Base-by-base conservation (phyloP, 2,797 vertebrate genomes). In the Sebastes matsubarae region DNA sequence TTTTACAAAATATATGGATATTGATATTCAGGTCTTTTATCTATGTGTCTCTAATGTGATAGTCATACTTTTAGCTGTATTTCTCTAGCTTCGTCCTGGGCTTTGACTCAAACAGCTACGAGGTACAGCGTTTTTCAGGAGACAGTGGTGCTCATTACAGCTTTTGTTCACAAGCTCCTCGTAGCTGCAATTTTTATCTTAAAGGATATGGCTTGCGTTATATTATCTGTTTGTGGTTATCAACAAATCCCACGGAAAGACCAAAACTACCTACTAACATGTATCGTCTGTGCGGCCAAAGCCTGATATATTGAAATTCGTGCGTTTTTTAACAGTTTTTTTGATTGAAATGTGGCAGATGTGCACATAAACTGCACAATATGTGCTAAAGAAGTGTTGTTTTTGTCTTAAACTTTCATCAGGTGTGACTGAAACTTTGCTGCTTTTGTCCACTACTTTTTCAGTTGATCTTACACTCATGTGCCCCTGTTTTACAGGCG, bases 1-100 rank as follows among this genome's bases (percentile, higher is more conserved):
- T 99, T 50, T 99, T 96, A 91, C 72, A 91, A 96, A 96, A 93
- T 95, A 89, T 94, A 96, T 94, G 88, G 80, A 88, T 86, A 97
- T 95, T 96, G 83, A 96, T 97, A 99, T 99, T 99, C 99, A 99
- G 99, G 98, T 97, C 97, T 98, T 98, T 98, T 96, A 93, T 98
- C 97, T 97, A 96, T 97, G 96, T 92, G 87, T 95, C 87, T 91
- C 78, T 91, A 83, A 89, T 84, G 80, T 94, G 90, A 92, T 52
- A 63, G 90, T 92, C 88, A 90, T 77, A 90, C 89, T 90, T 90
- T 75, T 20, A 75, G 67, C 85, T 84, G 90, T 84, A 74, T 90
- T 92, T 92, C 88, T 92, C 73, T 34, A 8, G 32, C 85, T 85
- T 81, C 20, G 57, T 89, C 85, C 79, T 87, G 83, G 79, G 84